Conservation (phyloP, 2,797 vertebrate species). For the Melanotaenia maccullochi region DNA sequence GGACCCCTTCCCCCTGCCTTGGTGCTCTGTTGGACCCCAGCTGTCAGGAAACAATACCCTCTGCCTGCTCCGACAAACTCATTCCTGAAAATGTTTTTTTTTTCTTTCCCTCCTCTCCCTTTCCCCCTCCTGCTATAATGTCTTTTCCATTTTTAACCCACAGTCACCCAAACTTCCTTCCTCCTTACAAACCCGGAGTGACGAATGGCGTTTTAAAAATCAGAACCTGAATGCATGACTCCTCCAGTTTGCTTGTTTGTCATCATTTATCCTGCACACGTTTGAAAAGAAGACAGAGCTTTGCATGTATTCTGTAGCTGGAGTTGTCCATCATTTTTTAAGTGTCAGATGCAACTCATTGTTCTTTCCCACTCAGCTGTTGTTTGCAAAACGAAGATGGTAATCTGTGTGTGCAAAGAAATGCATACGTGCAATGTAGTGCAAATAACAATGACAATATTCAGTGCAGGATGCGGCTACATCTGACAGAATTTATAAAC, state of each 20-base stretch:
- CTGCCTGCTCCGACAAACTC: conserved; percentile 85
- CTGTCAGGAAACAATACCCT: conserved; percentile 89
- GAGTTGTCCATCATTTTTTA: conserved; percentile 24
- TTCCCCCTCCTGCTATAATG: conserved; percentile 79
- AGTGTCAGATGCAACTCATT: conserved; percentile 23
- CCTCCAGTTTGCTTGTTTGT: conserved; percentile 63
- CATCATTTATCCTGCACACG: conserved; percentile 59
- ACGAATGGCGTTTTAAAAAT: conserved; percentile 78
- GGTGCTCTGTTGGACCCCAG: conserved; percentile 81
- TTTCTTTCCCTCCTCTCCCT: conserved; percentile 51
- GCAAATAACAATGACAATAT: conserved; percentile 32
- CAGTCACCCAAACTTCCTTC: conserved; percentile 85
- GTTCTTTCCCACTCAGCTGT: conserved; percentile 32
- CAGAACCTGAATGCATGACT: conserved; percentile 67
- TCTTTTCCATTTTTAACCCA: conserved; percentile 89
- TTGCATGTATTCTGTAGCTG: conserved; percentile 31
- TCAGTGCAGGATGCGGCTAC: conserved; percentile 11
- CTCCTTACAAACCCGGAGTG: conserved; percentile 75
- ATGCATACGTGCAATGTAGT: conserved; percentile 26
- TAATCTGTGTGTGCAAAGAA: conserved; percentile 29
- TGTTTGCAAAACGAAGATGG: conserved; percentile 39
- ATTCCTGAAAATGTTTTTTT: conserved; percentile 87
- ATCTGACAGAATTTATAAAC: conserved; percentile 21
- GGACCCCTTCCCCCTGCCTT: conserved; percentile 75
- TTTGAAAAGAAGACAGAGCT: conserved; percentile 45